These are phyloP conservation scores for Cariama cristata DNA, from an alignment of 2,113 vertebrate genomes.

Conservation along the genomic window DNA sequence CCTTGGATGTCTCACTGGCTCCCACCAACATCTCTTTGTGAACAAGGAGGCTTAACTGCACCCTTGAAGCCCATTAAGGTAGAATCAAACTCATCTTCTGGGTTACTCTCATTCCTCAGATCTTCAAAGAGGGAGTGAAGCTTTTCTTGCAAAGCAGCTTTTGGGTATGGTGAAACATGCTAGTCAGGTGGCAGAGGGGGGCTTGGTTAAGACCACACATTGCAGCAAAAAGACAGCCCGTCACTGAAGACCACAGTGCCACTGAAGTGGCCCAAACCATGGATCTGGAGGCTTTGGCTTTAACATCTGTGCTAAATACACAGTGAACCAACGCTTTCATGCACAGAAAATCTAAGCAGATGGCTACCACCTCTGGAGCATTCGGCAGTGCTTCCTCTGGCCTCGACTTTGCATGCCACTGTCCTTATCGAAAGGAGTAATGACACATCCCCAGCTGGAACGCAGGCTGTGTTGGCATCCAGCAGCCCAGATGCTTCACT, in stretches of 20 bases:
- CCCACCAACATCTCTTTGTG: background rate
- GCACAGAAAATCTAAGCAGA: background rate
- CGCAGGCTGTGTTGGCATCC: background rate
- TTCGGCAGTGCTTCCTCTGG: background rate
- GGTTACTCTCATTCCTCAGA: background rate
- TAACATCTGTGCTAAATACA: background rate
- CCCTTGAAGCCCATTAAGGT: background rate
- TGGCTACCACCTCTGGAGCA: background rate
- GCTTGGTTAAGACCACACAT: background rate
- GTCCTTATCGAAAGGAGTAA: background rate
- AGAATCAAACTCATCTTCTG: background rate
- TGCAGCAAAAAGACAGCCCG: background rate
- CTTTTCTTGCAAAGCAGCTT: background rate
- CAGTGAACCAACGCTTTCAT: background rate
- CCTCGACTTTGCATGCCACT: background rate
- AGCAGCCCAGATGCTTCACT: background rate
- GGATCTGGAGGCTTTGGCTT: background rate
- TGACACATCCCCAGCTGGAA: background rate
- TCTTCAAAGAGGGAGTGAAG: background rate
- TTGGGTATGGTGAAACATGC: background rate
- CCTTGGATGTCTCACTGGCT: background rate
- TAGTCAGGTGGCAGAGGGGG: background rate
- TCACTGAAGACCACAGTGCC: accelerated
- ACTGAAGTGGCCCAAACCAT: accelerated
- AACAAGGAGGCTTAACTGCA: background rate